These are phyloP conservation scores for Trematomus bernacchii DNA, from an alignment of 2,797 vertebrate genomes.

Conservation along the genomic window DNA sequence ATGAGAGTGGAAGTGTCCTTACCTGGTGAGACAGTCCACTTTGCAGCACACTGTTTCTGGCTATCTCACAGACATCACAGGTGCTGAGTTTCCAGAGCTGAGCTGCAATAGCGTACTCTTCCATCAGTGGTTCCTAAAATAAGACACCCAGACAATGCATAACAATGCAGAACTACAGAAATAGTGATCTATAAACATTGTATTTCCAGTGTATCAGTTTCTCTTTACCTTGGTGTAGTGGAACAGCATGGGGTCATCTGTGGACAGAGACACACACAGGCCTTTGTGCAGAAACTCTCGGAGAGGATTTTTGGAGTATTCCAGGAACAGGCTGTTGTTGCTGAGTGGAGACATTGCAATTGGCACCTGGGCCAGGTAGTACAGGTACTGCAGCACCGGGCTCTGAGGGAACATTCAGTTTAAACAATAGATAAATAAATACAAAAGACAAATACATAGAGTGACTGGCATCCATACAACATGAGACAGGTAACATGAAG, in stretches of 20 bases:
- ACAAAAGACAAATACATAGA: not conserved
- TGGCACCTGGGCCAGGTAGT: conserved; percentile 96
- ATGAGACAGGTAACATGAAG: no score
- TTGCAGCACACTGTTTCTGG: conserved; percentile 96
- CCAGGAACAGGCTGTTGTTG: conserved; percentile 97
- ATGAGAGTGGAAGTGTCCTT: not conserved
- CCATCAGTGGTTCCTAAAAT: conserved; percentile 95
- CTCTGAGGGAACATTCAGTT: conserved; percentile 85
- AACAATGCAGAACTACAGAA: not conserved
- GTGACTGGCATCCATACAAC: no score
- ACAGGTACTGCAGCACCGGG: conserved; percentile 96
- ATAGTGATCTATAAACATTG: not conserved
- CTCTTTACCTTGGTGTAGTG: conserved; percentile 97
- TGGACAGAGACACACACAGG: conserved; percentile 94
- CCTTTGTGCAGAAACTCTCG: conserved; percentile 96
- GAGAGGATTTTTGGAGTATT: conserved; percentile 97
- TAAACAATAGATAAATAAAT: not conserved
- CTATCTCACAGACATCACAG: conserved; percentile 96
- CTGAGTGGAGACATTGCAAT: conserved; percentile 99
- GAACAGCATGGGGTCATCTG: conserved; percentile 98
- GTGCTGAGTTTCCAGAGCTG: conserved; percentile 99
- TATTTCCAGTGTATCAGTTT: not conserved
- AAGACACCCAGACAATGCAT: conserved; percentile 17
- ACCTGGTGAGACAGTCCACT: conserved; percentile 95
- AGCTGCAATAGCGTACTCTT: conserved; percentile 98